phyloP scores from a whole-genome alignment of 1,140 invertebrate genomes.

The Drosophila athabasca region DNA sequence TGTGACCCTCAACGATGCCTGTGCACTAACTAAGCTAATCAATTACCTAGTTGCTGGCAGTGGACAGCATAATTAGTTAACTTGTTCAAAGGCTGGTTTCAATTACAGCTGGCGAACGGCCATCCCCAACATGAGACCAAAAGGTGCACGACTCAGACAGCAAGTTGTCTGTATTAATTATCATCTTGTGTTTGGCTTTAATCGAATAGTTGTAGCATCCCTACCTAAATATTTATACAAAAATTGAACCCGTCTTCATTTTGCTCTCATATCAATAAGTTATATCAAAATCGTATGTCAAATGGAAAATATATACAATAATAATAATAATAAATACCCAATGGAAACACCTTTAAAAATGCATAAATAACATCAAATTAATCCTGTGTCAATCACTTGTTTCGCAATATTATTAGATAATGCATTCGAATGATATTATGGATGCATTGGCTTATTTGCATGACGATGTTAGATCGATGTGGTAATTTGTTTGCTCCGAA shows the following conservation, averaged over 20 bases:
- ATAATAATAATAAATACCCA: too few species aligned
- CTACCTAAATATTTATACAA: too few species aligned
- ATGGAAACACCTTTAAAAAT: too few species aligned
- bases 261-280: too few species aligned
- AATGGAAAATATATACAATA: too few species aligned
- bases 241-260: too few species aligned
- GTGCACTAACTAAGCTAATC: conserved; percentile 34
- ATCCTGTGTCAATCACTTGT: too few species aligned
- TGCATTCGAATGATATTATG: conserved; percentile 5
- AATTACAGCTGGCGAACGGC: conserved; percentile 29
- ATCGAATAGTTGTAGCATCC: neutral
- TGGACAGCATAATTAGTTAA: conserved; percentile 42
- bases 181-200: conserved; percentile 10
- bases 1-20: conserved; percentile 24
- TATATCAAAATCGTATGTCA: too few species aligned
- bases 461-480: conserved; percentile 27
- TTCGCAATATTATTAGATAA: neutral
- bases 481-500: conserved; percentile 32
- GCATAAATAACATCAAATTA: too few species aligned
- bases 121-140: neutral
- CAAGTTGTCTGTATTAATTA: conserved; percentile 33
- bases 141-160: conserved; percentile 14
- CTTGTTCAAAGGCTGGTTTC: conserved; percentile 24
- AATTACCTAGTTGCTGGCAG: conserved; percentile 35
- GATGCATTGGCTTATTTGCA: conserved; percentile 18